Evolutionary conservation across 1,140 invertebrate species (phyloP).

Genomic region (Cyphomyrmex costatus): DNA sequence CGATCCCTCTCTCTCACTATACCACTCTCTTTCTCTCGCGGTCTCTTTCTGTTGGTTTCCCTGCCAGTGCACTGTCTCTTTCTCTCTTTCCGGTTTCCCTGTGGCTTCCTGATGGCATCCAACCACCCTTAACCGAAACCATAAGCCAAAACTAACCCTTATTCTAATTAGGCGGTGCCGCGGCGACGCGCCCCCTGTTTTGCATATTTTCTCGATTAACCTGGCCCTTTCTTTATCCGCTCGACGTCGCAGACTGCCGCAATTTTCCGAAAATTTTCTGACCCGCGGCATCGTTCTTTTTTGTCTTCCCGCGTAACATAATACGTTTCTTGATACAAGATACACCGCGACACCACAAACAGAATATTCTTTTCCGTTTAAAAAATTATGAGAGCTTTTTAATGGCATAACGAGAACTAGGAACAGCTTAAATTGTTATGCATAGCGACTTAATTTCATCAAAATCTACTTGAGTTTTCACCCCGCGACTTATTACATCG

Average conservation of each 20-base stretch:
- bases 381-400: neutral
- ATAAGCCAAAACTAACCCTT: slow-evolving; percentile 86
- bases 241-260: slow-evolving; percentile 59
- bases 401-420: slow-evolving; percentile 63
- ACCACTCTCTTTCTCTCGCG: slow-evolving; percentile 54
- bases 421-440: slow-evolving; percentile 77
- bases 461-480: slow-evolving; percentile 84
- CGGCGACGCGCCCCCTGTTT: slow-evolving; percentile 80
- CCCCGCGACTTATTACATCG: slow-evolving; percentile 82
- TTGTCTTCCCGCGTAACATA: neutral
- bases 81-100: slow-evolving; percentile 63
- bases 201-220: slow-evolving; percentile 85
- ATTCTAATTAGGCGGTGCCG: slow-evolving; percentile 84
- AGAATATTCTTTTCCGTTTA: neutral
- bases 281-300: neutral
- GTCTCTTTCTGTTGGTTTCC: slow-evolving; percentile 58
- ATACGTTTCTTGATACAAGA: neutral
- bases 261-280: slow-evolving; percentile 68
- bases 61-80: slow-evolving; percentile 48
- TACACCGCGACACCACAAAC: neutral
- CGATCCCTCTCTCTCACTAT: slow-evolving; percentile 67
- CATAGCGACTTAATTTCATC: slow-evolving; percentile 84
- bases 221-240: slow-evolving; percentile 77
- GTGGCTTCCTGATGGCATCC: slow-evolving; percentile 75
- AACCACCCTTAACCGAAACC: slow-evolving; percentile 82